A percentile compares a stretch with the other conserved stretches of the same genome.
Evolutionary conservation across 2,113 vertebrate species (phyloP).

Genomic region (Herpailurus yagouaroundi): DNA sequence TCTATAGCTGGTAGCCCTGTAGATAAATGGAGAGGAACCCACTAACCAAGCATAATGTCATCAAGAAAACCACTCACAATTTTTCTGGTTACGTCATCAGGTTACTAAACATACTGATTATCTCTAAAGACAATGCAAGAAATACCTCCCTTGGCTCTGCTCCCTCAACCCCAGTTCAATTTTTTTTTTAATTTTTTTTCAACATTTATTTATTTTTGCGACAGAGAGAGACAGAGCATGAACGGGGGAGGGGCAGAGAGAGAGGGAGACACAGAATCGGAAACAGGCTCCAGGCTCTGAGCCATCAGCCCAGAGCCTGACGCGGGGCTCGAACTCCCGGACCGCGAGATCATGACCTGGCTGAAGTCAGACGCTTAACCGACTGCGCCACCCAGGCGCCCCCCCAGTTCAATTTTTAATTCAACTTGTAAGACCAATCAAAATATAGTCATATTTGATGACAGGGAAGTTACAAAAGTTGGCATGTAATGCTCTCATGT

Average conservation of each 20-base stretch:
- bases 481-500: not conserved
- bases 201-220: no score
- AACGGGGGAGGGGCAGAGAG: no score
- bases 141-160: not conserved
- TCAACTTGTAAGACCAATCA: not conserved
- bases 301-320: no score
- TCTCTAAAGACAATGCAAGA: not conserved
- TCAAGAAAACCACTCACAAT: not conserved
- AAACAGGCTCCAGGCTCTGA: no score
- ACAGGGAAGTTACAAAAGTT: not conserved
- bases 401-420: not conserved
- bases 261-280: no score
- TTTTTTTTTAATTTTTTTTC: no score
- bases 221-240: no score
- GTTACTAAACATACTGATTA: constrained; percentile 2
- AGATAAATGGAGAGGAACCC: not conserved
- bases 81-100: not conserved
- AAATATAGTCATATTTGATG: not conserved
- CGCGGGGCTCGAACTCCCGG: no score
- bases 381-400: no score
- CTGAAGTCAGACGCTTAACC: no score
- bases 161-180: not conserved
- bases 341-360: no score
- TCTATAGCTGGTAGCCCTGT: not conserved
- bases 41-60: not conserved